Base-by-base conservation (phyloP, 2,113 vertebrate species). In the Chloropsis cyanopogon region DNA sequence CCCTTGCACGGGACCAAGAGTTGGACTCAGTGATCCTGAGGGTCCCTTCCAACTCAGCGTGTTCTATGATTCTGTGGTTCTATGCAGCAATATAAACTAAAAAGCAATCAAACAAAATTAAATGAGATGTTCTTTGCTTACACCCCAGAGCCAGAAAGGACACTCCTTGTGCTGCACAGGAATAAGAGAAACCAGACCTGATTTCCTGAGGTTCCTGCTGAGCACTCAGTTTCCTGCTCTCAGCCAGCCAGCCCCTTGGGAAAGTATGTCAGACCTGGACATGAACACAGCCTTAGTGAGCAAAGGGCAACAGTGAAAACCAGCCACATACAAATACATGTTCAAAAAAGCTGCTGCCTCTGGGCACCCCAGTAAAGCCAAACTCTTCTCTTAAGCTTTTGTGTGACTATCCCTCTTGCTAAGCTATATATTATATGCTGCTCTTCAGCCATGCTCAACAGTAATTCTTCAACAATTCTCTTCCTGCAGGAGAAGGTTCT, bases 221-320 rank as follows among this genome's bases (percentile, higher is more conserved):
- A 54, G 15, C 18, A 8, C 25, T 64, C 18, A 9, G 12, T 65
- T 35, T 6, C 41, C 42, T 41, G 33, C 21, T 78, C 18, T 24
- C 61, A 61, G 42, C 7, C 19, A 47, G 46, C 16, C 0, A 0
- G 19, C 4, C 33, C 11, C 29, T 79, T 57, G 25, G 28, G 42
- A 71, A 49, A 11, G 21, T 52, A 44, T 1, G 0, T 6, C 26
- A 50, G 44, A 68, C 22, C 53, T 59, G 33, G 59, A 19, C 1
- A 6, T n/a, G 53, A 78, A 14, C 44, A 24, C 12, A 80, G 8
- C 35, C 35, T 41, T 33, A n/a, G n/a, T 14, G 19, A 11, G 9
- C 16, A 57, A 39, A 53, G 21, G 50, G 26, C 21, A 75, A 3
- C 37, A 69, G 0, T 15, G 42, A 63, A 50, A 80, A 33, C 16